Evolutionary conservation across 2,797 vertebrate species (phyloP), one percentile per base, ranked within the genome.

Genomic region (Syngnathus rostellatus): DNA sequence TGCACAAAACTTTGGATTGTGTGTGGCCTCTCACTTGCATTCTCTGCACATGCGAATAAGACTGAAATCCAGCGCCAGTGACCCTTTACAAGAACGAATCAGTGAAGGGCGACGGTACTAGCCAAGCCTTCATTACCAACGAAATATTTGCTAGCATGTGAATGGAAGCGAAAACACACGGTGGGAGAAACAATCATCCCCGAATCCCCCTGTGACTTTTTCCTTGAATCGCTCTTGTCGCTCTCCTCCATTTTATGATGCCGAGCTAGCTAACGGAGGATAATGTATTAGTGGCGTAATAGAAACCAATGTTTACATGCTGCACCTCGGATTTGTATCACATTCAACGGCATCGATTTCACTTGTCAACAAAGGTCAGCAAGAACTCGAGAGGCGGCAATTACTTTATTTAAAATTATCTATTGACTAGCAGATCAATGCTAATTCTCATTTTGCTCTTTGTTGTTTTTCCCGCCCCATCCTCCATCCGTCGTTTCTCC

Each of bases 401-500:
- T 95, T 94, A 95, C 94, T 96, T 96, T 95, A 94, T 95, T 95
- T 95, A 94, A 94, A 96, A 98, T 97, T 91, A 95, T 94, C 93
- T 94, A 92, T 94, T 95, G 92, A 92, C 89, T 90, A 86, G 84
- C 90, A 93, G 94, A 97, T 99, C 95, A 94, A 96, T 97, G 93
- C 89, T 93, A 95, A 95, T 97, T 95, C 94, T 94, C 92, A 92
- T 90, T 91, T 90, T 90, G 87, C 81, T 89, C 85, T 84, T 85
- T 86, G 83, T 89, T 86, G 83, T 88, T 88, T 86, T 88, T 83
- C 5, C 66, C 45, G 83, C 68, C 50, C 74, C 67, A 79, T 77
- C 79, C 78, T 80, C 75, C 71, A 62, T 65, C 78, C 67, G 64
- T 79, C 61, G 73, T 68, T 54, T 81, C 75, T 75, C 59, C 59